phyloP scores from a whole-genome alignment of 2,113 vertebrate species.

The Chamaea fasciata region DNA sequence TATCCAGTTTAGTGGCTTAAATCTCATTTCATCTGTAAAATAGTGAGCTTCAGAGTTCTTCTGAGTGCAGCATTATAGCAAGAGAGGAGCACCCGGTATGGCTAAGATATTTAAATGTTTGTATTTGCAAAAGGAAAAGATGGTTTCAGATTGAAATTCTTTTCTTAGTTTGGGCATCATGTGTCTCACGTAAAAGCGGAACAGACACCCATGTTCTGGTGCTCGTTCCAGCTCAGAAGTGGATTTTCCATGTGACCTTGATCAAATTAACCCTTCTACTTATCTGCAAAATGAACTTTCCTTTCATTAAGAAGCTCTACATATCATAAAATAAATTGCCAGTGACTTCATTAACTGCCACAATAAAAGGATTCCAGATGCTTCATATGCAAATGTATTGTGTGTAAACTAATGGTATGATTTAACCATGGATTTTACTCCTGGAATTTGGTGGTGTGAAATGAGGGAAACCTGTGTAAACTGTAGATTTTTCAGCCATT shows the following conservation, averaged over 20 bases:
- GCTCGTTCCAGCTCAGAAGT: not conserved
- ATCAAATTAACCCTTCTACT: not conserved
- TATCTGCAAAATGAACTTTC: not conserved
- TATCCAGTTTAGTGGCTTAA: not conserved
- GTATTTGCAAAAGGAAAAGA: not conserved
- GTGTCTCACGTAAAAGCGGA: not conserved
- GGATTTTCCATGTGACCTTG: conserved; percentile 35
- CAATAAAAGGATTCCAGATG: not conserved
- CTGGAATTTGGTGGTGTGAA: not conserved
- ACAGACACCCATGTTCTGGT: not conserved
- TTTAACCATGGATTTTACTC: not conserved
- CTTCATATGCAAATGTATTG: accelerated
- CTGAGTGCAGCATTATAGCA: not conserved
- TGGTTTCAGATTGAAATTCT: not conserved
- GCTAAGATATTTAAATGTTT: not conserved
- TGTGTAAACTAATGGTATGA: not conserved
- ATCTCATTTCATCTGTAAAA: not conserved
- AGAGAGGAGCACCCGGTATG: not conserved
- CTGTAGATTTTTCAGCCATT: not conserved
- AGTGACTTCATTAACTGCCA: not conserved
- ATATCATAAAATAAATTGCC: not conserved
- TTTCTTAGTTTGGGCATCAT: not conserved
- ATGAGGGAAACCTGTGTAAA: not conserved
- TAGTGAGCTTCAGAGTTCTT: not conserved
- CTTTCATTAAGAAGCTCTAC: not conserved